Percentiles rank a stretch among this genome's conserved stretches.
These are phyloP conservation scores for Manacus vitellinus DNA, from an alignment of 2,113 vertebrate species.

Conservation along the genomic window DNA sequence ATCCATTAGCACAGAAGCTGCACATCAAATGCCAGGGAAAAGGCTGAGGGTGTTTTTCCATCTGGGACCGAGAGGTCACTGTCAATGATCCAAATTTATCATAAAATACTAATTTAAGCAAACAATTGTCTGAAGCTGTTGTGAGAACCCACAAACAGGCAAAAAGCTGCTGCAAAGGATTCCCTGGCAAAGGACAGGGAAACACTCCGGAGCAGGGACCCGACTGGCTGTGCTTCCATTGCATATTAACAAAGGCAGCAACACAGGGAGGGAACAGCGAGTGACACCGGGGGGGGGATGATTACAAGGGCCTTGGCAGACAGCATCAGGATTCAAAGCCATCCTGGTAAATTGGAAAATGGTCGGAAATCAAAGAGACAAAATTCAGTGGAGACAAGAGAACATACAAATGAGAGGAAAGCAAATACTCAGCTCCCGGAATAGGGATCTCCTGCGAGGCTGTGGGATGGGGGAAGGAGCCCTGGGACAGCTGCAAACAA, in stretches of 20 bases:
- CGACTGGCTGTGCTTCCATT: not conserved
- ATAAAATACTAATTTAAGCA: not conserved
- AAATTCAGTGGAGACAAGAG: not conserved
- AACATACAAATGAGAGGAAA: constrained; percentile 33
- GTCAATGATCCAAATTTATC: not conserved
- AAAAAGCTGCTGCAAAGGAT: not conserved
- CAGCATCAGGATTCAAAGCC: constrained; percentile 32
- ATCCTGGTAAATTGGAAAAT: constrained; percentile 55
- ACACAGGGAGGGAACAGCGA: not conserved
- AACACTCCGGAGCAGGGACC: not conserved
- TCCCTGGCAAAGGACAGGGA: not conserved
- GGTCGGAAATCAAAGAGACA: constrained; percentile 54
- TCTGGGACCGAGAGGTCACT: not conserved
- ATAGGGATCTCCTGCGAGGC: not conserved
- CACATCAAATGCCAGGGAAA: not conserved
- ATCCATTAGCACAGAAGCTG: not conserved
- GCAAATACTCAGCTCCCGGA: not conserved
- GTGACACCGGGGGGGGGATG: not conserved
- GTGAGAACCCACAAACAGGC: not conserved
- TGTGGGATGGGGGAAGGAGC: not conserved
- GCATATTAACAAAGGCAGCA: constrained; percentile 12
- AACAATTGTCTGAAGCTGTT: not conserved
- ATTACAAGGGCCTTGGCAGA: constrained; percentile 43
- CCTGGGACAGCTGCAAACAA: not conserved
- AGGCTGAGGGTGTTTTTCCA: not conserved